Conservation (phyloP, 2,113 vertebrate genomes). For the Poeciliopsis turrubarensis region DNA sequence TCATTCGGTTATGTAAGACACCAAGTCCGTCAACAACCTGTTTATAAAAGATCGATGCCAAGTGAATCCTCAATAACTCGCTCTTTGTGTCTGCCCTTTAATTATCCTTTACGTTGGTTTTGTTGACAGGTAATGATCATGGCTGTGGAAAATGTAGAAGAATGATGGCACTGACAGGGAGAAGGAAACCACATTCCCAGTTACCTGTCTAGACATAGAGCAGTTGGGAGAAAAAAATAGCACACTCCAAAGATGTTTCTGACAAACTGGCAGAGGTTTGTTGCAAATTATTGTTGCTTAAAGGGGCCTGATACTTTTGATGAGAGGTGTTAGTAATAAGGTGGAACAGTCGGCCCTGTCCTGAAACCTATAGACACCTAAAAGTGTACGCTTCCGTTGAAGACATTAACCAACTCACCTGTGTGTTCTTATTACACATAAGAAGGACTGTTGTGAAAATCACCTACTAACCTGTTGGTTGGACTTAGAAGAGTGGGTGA, state of each 20-base stretch:
- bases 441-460: conserved; percentile 17
- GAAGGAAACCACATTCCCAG: conserved; percentile 27
- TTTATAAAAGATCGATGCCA: conserved; percentile 32
- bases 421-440: conserved; percentile 10
- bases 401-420: not conserved
- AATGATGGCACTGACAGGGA: conserved; percentile 44
- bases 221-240: conserved; percentile 29
- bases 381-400: conserved; percentile 11
- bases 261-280: not conserved
- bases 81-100: conserved; percentile 52
- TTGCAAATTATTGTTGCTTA: conserved; percentile 6
- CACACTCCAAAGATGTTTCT: conserved; percentile 22
- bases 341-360: not conserved
- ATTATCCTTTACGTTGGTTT: conserved; percentile 58
- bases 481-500: conserved; percentile 6
- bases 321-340: conserved; percentile 16
- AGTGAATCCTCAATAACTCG: conserved; percentile 32
- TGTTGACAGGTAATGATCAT: conserved; percentile 48
- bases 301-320: conserved; percentile 5
- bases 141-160: conserved; percentile 41
- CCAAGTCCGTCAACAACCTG: not conserved
- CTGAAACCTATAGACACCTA: not conserved
- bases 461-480: not conserved
- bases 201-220: conserved; percentile 62
- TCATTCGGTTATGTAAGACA: not conserved